A percentile compares a stretch with the other conserved stretches of the same genome.
Evolutionary conservation across 92 coral and sea anemone species (phyloP).

Genomic region (Anthopleura xanthogrammica): DNA sequence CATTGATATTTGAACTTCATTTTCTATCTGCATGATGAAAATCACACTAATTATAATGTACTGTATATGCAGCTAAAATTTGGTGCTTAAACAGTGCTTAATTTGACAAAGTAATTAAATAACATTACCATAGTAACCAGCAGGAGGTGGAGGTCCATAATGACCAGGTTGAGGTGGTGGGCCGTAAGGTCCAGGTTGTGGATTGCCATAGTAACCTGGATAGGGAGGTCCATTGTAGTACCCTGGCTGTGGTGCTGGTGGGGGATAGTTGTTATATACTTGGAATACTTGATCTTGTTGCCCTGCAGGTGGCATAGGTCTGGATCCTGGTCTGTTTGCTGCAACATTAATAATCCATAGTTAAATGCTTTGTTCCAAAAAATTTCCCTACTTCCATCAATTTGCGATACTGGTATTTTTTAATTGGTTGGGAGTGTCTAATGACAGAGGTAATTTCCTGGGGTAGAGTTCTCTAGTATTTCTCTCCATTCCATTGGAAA

Average conservation of each 20-base stretch:
- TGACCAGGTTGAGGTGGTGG: constrained; percentile 65
- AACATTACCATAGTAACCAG: constrained; percentile 33
- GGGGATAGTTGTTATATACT: constrained; percentile 42
- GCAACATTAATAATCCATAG: background rate
- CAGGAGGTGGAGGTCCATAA: constrained; percentile 36
- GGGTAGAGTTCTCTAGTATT: too few species aligned
- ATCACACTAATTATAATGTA: too few species aligned
- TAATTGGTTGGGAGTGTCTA: too few species aligned
- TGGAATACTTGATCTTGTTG: constrained; percentile 37
- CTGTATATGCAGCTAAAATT: too few species aligned
- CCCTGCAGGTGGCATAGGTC: constrained; percentile 66
- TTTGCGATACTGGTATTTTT: background rate
- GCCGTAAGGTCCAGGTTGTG: constrained; percentile 53
- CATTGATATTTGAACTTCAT: too few species aligned
- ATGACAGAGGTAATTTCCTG: too few species aligned
- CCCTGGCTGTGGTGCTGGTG: constrained; percentile 56
- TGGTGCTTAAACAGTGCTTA: too few species aligned
- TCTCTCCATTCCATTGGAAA: too few species aligned
- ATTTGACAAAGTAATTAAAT: background rate
- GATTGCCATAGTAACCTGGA: constrained; percentile 51
- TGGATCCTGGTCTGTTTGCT: constrained; percentile 74
- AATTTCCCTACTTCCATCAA: background rate
- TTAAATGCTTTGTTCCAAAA: background rate
- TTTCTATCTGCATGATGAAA: too few species aligned
- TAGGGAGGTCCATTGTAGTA: constrained; percentile 62